Percentiles rank a stretch among this genome's conserved stretches.
phyloP scores from a whole-genome alignment of 1,140 invertebrate species.

The Cydia pomonella region DNA sequence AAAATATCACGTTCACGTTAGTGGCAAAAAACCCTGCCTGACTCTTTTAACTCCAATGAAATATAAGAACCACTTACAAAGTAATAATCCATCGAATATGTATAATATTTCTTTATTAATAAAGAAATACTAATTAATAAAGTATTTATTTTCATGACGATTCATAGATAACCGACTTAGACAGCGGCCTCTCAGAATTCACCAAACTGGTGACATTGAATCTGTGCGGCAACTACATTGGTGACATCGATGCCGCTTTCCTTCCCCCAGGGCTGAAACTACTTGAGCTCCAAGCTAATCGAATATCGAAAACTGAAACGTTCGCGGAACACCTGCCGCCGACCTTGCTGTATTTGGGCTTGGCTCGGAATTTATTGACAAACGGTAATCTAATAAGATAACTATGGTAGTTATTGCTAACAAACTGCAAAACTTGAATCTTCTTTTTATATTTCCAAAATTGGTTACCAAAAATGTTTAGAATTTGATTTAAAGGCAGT shows the following conservation, averaged over 20 bases:
- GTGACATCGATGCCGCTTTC: constrained; percentile 46
- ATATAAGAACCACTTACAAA: too few species aligned
- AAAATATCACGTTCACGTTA: too few species aligned
- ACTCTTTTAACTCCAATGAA: too few species aligned
- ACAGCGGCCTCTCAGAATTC: constrained; percentile 52
- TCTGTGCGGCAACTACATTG: constrained; percentile 63
- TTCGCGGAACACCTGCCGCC: constrained; percentile 57
- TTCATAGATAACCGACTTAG: constrained; percentile 71
- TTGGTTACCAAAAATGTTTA: too few species aligned
- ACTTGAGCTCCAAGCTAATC: constrained; percentile 67
- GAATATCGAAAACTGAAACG: constrained; percentile 48
- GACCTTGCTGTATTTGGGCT: constrained; percentile 61
- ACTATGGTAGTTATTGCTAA: neutral
- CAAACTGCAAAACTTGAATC: neutral
- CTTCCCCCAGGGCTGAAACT: constrained; percentile 53
- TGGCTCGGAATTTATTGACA: constrained; percentile 60
- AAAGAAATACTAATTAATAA: too few species aligned
- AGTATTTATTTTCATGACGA: constrained; percentile 38
- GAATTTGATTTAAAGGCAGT: too few species aligned
- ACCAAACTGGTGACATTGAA: constrained; percentile 58
- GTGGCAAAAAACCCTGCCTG: too few species aligned
- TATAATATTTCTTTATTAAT: too few species aligned
- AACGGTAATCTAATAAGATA: constrained; percentile 46
- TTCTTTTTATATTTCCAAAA: neutral
- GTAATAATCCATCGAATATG: neutral